Percentiles rank a stretch among this genome's conserved stretches.
Evolutionary conservation across 30 jellyfish, hydroid and myxozoan genomes (phyloP).

Genomic region (Hydractinia symbiolongicarpus): DNA sequence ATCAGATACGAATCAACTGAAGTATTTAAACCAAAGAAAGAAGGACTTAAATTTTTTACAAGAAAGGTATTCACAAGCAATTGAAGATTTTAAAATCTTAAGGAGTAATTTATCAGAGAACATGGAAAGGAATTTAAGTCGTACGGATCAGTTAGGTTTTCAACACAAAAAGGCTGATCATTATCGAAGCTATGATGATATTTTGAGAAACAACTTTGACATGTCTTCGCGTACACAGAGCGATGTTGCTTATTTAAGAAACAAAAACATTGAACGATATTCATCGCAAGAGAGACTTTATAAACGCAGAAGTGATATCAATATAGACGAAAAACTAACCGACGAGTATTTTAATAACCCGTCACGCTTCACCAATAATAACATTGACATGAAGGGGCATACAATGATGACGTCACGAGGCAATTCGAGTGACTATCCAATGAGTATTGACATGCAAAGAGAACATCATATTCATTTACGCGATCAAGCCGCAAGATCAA

Average conservation of each 20-base stretch:
- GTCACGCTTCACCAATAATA: neutral
- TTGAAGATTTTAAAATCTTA: conserved; percentile 24
- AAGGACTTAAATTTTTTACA: conserved; percentile 11
- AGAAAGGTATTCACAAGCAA: conserved; percentile 26
- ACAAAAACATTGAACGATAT: conserved; percentile 4
- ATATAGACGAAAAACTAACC: conserved; percentile 12
- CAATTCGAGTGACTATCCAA: neutral
- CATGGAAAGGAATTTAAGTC: conserved; percentile 29
- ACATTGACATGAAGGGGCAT: neutral
- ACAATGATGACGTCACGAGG: neutral
- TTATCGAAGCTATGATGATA: conserved; percentile 20
- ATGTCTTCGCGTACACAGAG: conserved; percentile 6
- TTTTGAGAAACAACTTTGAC: conserved; percentile 1
- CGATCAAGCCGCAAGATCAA: conserved; percentile 30
- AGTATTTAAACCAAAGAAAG: neutral
- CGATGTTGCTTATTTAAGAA: conserved; percentile 15
- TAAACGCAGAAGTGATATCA: conserved; percentile 27
- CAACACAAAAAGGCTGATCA: conserved; percentile 5
- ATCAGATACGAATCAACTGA: conserved; percentile 8
- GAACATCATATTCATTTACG: conserved; percentile 30
- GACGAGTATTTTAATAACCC: neutral
- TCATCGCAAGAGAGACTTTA: conserved; percentile 27
- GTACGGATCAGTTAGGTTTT: conserved; percentile 8
- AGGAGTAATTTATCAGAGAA: conserved; percentile 24
- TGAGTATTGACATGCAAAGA: conserved; percentile 16